A percentile compares a stretch with the other conserved stretches of the same genome.
These are phyloP conservation scores for Drosophila takahashii DNA, from an alignment of 1,140 invertebrate species.

Conservation along the genomic window DNA sequence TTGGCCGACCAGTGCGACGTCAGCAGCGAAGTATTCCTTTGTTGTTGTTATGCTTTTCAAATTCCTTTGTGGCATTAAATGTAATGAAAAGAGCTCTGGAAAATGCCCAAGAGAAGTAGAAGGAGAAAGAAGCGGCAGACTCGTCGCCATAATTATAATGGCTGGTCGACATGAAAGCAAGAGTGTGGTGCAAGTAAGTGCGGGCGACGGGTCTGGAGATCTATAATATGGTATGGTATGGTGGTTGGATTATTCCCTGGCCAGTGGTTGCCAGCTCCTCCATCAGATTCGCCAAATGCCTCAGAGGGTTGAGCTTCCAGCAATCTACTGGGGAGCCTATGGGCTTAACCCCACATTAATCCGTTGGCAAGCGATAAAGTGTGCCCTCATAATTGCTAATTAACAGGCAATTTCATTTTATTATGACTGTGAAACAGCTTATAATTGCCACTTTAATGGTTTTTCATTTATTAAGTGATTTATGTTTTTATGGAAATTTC, in stretches of 20 bases:
- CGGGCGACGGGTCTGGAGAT: conserved; percentile 1
- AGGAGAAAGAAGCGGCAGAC: conserved; percentile 26
- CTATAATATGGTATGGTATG: conserved; percentile 1
- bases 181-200: conserved; percentile 26
- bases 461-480: conserved; percentile 35
- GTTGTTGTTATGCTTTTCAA: conserved; percentile 80
- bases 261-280: background rate
- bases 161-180: conserved; percentile 67
- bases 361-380: conserved; percentile 24
- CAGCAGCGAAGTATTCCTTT: conserved; percentile 47
- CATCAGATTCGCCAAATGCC: conserved; percentile 32
- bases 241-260: conserved; percentile 15
- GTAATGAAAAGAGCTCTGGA: conserved; percentile 78
- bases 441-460: conserved; percentile 21
- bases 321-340: conserved; percentile 6
- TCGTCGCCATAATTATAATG: conserved; percentile 77
- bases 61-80: conserved; percentile 82
- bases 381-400: conserved; percentile 53
- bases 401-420: conserved; percentile 38
- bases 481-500: conserved; percentile 25
- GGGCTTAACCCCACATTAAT: conserved; percentile 27
- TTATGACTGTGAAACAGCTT: conserved; percentile 25
- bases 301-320: conserved; percentile 29
- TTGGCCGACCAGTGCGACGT: conserved; percentile 52
- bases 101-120: conserved; percentile 53